Base-by-base conservation (phyloP, 2,113 vertebrate species). In the Platysteira castanea region DNA sequence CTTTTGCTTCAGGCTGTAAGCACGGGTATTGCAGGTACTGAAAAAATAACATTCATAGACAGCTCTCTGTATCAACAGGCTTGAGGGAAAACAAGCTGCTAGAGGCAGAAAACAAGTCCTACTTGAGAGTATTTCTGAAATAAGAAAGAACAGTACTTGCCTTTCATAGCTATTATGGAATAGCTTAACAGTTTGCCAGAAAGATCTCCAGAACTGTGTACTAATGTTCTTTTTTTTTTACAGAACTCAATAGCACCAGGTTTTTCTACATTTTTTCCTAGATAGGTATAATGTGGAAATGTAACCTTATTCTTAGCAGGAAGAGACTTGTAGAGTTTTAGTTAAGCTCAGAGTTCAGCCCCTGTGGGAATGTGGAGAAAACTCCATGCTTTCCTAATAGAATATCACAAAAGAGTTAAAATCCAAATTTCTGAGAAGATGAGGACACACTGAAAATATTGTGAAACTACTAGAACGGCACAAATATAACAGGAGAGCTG, bases 61-160 rank as follows among this genome's bases (percentile, higher is more conserved):
- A 56, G 49, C 22, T 59, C 21, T 91, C 69, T 77, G 57, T 81
- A 83, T 77, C 59, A 85, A 54, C 65, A 82, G 70, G 61, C 87
- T 85, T 82, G 61, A 81, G 87, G 91, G 84, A 53, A 68, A 84
- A 76, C 89, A 95, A 91, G 81, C 18, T 93, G 70, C 87, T 79
- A 22, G 54, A 93, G 84, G 78, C 65, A 93, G 63, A 88, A 94
- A 85, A 41, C 82, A 85, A 64, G 30, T 30, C 52, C 60, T 73
- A 16, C 57, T 35, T 68, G 69, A 79, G 70, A 76, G 57, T 82
- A 47, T 53, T 89, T 93, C 69, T 86, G 18, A 65, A 83, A 61
- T 83, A 85, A 73, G 80, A 74, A 90, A 50, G 56, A 79, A 42
- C 11, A 53, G 23, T 44, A 49, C 24, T 90, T 93, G 46, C 13